These are phyloP conservation scores for Zosterops pallidus DNA, from an alignment of 2,113 vertebrate genomes.

Conservation along the genomic window DNA sequence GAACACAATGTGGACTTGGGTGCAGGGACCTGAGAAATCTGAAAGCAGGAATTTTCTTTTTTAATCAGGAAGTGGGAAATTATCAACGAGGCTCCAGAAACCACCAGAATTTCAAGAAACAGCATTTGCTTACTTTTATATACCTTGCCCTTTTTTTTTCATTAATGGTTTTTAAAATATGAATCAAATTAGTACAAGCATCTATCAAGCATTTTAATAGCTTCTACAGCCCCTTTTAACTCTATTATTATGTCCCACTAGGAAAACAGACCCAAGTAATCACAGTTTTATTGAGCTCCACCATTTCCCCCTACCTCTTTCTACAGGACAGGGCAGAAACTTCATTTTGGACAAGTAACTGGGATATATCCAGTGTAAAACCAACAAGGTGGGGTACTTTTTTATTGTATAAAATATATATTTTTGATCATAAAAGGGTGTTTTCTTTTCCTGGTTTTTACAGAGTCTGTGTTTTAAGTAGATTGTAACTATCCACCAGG, in stretches of 20 bases:
- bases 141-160: background rate
- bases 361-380: slow-evolving; percentile 11
- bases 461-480: slow-evolving; percentile 40
- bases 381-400: background rate
- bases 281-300: slow-evolving; percentile 8
- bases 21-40: background rate
- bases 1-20: background rate
- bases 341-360: slow-evolving; percentile 31
- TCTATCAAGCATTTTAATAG: background rate
- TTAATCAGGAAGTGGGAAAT: background rate
- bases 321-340: slow-evolving; percentile 16
- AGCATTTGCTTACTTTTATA: background rate
- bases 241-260: background rate
- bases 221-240: slow-evolving; percentile 27
- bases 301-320: background rate
- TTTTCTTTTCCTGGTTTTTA: slow-evolving; percentile 57
- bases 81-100: background rate
- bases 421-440: slow-evolving; percentile 49
- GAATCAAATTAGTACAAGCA: background rate
- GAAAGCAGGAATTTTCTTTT: background rate
- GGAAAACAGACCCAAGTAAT: slow-evolving; percentile 26
- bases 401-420: background rate
- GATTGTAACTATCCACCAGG: slow-evolving; percentile 31
- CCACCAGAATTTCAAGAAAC: background rate
- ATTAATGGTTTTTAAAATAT: background rate